phyloP scores from a whole-genome alignment of 2,797 vertebrate species.

The Macropodus opercularis region DNA sequence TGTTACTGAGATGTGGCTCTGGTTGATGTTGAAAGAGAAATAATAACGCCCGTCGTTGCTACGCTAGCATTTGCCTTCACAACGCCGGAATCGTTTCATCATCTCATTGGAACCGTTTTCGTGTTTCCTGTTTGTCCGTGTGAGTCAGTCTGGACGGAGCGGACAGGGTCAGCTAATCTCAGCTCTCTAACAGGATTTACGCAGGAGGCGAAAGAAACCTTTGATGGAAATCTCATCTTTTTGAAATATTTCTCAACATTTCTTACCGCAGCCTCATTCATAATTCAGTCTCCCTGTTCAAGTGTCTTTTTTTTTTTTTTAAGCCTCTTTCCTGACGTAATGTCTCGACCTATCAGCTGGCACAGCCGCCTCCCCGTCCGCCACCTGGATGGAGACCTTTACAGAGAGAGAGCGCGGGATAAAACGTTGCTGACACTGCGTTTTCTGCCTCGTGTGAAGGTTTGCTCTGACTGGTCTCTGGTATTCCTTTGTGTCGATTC shows the following conservation, averaged over 20 bases:
- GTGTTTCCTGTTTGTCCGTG: slow-evolving; percentile 47
- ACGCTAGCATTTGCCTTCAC: not conserved
- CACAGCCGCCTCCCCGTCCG: slow-evolving; percentile 16
- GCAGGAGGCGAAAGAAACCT: slow-evolving; percentile 8
- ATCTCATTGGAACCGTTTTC: no score
- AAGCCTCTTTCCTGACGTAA: slow-evolving; percentile 51
- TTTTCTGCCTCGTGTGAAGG: slow-evolving; percentile 1
- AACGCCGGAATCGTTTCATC: not conserved
- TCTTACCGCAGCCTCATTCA: slow-evolving; percentile 52
- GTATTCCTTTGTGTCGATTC: slow-evolving; percentile 18
- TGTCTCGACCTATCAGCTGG: slow-evolving; percentile 56
- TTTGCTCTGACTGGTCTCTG: slow-evolving; percentile 18
- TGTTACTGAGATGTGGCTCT: not conserved
- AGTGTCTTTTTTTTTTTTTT: slow-evolving; percentile 66
- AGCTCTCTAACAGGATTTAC: slow-evolving; percentile 63
- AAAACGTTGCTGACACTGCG: slow-evolving; percentile 19
- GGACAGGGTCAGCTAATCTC: slow-evolving; percentile 49
- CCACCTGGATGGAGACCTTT: not conserved
- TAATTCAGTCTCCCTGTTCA: slow-evolving; percentile 64
- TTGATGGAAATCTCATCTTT: slow-evolving; percentile 40
- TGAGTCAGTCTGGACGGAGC: slow-evolving; percentile 36
- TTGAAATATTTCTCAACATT: slow-evolving; percentile 56
- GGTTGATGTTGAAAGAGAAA: slow-evolving; percentile 20
- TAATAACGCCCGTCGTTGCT: not conserved
- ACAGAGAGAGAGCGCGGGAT: slow-evolving; percentile 19